phyloP scores from a whole-genome alignment of 1,140 invertebrate genomes.

The Campodea augens region DNA sequence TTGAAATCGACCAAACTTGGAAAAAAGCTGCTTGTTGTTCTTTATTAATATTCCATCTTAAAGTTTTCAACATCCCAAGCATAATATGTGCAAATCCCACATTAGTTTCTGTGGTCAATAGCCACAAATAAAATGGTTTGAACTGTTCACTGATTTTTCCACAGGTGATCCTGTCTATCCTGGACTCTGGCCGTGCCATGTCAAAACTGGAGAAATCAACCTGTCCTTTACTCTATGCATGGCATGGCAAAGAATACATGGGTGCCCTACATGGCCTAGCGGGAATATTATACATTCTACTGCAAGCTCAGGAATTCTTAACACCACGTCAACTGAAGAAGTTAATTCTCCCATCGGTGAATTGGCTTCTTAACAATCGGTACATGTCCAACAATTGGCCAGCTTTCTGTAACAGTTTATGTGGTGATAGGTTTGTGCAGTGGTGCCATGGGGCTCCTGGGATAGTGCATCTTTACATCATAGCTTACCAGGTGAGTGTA shows the following conservation, averaged over 20 bases:
- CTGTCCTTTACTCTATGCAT: constrained; percentile 56
- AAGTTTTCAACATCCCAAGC: no score
- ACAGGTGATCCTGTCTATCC: constrained; percentile 41
- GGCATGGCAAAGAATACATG: constrained; percentile 69
- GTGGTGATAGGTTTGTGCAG: constrained; percentile 61
- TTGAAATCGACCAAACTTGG: no score
- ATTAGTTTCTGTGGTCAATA: no score
- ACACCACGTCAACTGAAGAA: constrained; percentile 31
- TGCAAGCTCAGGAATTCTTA: constrained; percentile 38
- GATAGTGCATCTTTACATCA: constrained; percentile 50
- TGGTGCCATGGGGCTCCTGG: constrained; percentile 93
- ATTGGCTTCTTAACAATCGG: constrained; percentile 35
- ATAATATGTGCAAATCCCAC: no score
- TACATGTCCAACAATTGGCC: constrained; percentile 69
- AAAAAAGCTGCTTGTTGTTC: no score
- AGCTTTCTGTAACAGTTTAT: constrained; percentile 47
- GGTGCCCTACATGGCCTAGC: constrained; percentile 72
- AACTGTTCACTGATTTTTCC: no score
- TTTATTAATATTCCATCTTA: no score
- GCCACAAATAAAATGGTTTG: no score
- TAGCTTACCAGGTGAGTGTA: constrained; percentile 60
- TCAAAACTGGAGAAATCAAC: constrained; percentile 27
- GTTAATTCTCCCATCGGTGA: constrained; percentile 37
- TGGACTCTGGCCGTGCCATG: constrained; percentile 40
- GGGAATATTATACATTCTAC: constrained; percentile 62